Conservation (phyloP, 2,888 invertebrate species). For the Oscheius myriophilus region DNA sequence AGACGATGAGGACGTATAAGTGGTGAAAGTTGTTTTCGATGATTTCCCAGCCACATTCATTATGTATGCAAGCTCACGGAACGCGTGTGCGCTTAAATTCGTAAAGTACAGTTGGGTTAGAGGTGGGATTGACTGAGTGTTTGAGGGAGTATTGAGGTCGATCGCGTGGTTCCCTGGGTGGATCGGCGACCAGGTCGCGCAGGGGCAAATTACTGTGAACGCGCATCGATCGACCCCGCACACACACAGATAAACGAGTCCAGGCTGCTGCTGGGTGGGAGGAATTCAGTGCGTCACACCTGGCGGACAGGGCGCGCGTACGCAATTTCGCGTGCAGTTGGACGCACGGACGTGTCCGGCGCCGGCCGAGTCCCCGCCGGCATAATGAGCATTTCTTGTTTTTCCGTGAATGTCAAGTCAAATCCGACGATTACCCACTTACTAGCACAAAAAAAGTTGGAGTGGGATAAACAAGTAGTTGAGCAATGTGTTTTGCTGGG, state of each 20-base stretch:
- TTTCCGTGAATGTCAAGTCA: no score
- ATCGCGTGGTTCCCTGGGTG: conserved; percentile 22
- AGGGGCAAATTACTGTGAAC: conserved; percentile 31
- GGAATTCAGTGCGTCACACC: conserved; percentile 22
- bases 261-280: conserved; percentile 9
- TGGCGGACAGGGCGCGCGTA: no score
- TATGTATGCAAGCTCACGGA: not conserved
- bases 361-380: no score
- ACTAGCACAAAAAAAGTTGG: no score
- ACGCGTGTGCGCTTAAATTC: not conserved
- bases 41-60: not conserved
- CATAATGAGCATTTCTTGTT: no score
- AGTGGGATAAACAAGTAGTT: no score
- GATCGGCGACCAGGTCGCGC: conserved; percentile 30
- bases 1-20: no score
- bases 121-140: not conserved
- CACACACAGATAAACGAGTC: conserved; percentile 29
- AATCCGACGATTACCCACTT: no score
- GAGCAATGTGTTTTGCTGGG: no score
- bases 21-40: no score
- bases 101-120: not conserved
- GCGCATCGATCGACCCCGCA: conserved; percentile 30
- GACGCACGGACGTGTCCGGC: no score
- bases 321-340: no score
- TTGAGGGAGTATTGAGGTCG: conserved; percentile 22